phyloP scores from a whole-genome alignment of 2,888 invertebrate species.

The Oxyteleia sp. region DNA sequence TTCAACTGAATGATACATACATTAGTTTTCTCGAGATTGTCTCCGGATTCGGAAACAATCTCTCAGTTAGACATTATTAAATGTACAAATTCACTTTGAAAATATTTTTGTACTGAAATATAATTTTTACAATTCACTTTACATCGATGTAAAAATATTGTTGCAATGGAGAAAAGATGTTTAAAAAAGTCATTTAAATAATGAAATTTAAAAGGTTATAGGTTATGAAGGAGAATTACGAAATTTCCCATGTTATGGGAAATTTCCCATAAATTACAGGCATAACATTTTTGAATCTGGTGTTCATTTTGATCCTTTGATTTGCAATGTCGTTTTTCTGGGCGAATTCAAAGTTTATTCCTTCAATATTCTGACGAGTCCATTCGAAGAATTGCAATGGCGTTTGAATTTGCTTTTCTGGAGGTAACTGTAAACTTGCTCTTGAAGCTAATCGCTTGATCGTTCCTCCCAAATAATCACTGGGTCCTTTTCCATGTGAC shows the following conservation, averaged over 20 bases:
- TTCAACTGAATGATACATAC: conserved; percentile 26
- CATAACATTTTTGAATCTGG: not conserved
- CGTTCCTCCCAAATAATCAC: conserved; percentile 49
- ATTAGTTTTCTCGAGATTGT: conserved; percentile 25
- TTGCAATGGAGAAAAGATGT: too few species aligned
- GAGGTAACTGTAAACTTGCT: conserved; percentile 42
- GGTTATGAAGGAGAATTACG: too few species aligned
- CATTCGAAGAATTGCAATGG: conserved; percentile 39
- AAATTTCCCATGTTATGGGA: too few species aligned
- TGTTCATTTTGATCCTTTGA: not conserved
- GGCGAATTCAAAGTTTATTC: not conserved
- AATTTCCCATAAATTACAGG: too few species aligned
- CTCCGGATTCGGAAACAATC: conserved; percentile 12
- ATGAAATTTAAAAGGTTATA: not conserved
- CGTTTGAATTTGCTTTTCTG: conserved; percentile 49
- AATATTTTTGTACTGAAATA: conserved; percentile 9
- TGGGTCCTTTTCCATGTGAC: conserved; percentile 34
- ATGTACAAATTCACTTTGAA: conserved; percentile 31
- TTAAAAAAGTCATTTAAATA: not conserved
- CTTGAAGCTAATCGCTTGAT: conserved; percentile 37
- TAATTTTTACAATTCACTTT: conserved; percentile 1
- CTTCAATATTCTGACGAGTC: conserved; percentile 31
- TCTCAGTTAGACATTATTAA: conserved; percentile 20
- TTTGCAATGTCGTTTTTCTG: not conserved
- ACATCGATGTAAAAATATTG: not conserved